Evolutionary conservation across 2,797 vertebrate species (phyloP), one percentile per base, ranked within the genome.

Genomic region (Sandelia bainsii): DNA sequence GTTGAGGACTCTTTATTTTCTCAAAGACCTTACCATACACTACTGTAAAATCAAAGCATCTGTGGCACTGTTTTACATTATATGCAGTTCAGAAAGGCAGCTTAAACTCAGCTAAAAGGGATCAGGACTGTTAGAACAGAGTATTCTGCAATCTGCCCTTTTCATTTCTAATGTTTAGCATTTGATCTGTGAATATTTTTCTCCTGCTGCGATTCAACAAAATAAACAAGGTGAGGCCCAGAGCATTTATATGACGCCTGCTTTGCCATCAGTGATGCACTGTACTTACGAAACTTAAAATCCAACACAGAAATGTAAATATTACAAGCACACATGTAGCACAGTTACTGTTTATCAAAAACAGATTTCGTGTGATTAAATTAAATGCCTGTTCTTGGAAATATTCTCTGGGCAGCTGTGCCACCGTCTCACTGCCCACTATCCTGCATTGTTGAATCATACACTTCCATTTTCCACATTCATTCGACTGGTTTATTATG

Each of bases 1-100:
- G 27, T 60, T 63, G 7, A 65, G 46, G 40, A 34, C n/a, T 70
- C 48, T 72, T 69, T 79, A 29, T 76, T 65, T 60, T 54, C 16
- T 62, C 32, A 9, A n/a, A 65, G 61, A 46, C 1, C 2, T 11
- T 3, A 51, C n/a, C 16, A 32, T 13, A 16, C 48, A 17, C 3
- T 7, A 51, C 20, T 61, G 22, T 54, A 32, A 46, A 32, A 23
- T 51, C 14, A 22, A 25, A 62, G 13, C 49, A 2, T 48, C 4
- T 5, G 8, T 27, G 25, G 16, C 5, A 50, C 1, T 22, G 2
- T 14, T 22, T 40, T 20, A 27, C 40, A 22, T 53, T 51, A 7
- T 10, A 29, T 42, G 5, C 40, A 42, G 13, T 13, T 25, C 25
- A 25, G 25, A 25, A 25, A 25, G 25, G 25, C 25, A 25, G 25